Conservation (phyloP, 1,140 invertebrate genomes). For the Zaprionus davidi region DNA sequence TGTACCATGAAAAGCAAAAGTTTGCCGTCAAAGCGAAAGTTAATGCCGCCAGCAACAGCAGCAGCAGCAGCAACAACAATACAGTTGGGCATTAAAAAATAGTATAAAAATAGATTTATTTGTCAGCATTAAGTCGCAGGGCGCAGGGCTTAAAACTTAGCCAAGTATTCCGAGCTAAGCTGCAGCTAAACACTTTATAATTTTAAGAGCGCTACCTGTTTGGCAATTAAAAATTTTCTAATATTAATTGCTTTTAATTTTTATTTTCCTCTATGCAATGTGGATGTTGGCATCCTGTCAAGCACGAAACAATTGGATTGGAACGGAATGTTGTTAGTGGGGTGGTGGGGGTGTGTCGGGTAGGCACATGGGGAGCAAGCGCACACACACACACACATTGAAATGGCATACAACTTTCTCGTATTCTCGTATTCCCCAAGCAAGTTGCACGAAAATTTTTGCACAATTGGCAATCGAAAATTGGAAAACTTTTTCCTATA, state of each 20-base stretch:
- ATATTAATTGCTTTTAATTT: slow-evolving; percentile 36
- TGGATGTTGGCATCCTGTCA: slow-evolving; percentile 25
- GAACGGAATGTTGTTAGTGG: not conserved
- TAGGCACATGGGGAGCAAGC: not conserved
- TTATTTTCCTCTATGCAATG: slow-evolving; percentile 17
- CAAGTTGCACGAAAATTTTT: slow-evolving; percentile 68
- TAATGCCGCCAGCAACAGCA: slow-evolving; percentile 46
- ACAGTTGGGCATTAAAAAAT: slow-evolving; percentile 29
- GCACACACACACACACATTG: slow-evolving; percentile 36
- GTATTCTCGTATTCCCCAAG: slow-evolving; percentile 69
- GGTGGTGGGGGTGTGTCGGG: not conserved
- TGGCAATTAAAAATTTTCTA: slow-evolving; percentile 33
- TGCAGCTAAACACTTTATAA: slow-evolving; percentile 24
- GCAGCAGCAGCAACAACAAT: slow-evolving; percentile 28
- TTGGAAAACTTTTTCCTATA: slow-evolving; percentile 82
- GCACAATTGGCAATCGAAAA: slow-evolving; percentile 83
- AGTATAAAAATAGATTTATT: slow-evolving; percentile 33
- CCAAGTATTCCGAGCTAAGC: slow-evolving; percentile 7
- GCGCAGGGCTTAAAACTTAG: not conserved
- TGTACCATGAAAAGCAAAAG: slow-evolving; percentile 77
- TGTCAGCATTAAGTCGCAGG: slow-evolving; percentile 40
- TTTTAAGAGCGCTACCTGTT: slow-evolving; percentile 3
- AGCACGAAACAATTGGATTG: slow-evolving; percentile 5
- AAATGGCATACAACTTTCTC: slow-evolving; percentile 69
- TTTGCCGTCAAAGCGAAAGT: slow-evolving; percentile 78